Evolutionary conservation across 1,140 invertebrate species (phyloP), one percentile per base, ranked within the genome.

Genomic region (Paraescarpia echinospica): DNA sequence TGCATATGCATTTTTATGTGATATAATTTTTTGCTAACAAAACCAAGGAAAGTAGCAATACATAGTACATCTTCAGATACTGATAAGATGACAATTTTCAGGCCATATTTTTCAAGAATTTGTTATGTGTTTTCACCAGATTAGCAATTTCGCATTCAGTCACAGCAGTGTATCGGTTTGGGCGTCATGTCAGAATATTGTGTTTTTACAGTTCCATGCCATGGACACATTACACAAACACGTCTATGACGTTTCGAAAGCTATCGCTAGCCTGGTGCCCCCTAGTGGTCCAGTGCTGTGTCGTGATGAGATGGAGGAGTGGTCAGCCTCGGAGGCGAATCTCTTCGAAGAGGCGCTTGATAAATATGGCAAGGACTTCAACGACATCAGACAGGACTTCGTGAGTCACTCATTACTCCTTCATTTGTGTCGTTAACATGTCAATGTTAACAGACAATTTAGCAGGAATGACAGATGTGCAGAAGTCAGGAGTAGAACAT

Each of bases 291-390:
- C 99, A 1, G 98, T 99, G 94, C 97, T 99, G 59, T 99, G 99
- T 97, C 97, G 99, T 93, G 99, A 99, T 97, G 99, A 99, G 97
- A 99, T 99, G 98, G 99, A 99, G 97, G 99, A 99, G 96, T 99
- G 99, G 99, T 99, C 99, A 93, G 98, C 99, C 18, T 98, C 98
- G 31, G 99, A 99, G 96, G 99, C 99, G 33, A 99, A 99, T 96
- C 97, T 99, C 48, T 99, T 99, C 96, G 99, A 99, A 96, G 99
- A 99, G 96, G 99, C 99, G 89, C 93, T 97, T 34, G 99, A 99
- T 96, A 99, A 99, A 97, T 99, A 99, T 97, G 99, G 99, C 93
- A 99, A 99, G 97, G 99, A 99, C 96, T 99, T 99, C 96, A 98
- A 98, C 94, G 99, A 99, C 95, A 99, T 99, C 96, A 97, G 99